Evolutionary conservation across 2,888 invertebrate genomes (phyloP).

Genomic region (Acheta domesticus): DNA sequence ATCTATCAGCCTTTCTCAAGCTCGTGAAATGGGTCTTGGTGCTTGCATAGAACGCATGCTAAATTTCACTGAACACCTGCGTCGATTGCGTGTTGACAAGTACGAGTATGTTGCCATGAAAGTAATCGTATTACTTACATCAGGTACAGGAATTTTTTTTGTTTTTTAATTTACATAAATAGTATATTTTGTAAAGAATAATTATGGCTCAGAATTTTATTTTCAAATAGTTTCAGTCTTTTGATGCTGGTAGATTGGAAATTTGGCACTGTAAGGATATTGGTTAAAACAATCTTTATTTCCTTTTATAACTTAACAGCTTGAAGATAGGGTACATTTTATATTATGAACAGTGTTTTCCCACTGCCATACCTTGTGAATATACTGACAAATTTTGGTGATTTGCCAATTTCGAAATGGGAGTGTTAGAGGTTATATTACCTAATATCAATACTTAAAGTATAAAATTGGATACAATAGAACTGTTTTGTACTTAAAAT

Average conservation of each 20-base stretch:
- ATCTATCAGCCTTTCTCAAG: slow-evolving; percentile 63
- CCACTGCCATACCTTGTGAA: neutral
- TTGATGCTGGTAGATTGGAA: too few relatives aligned
- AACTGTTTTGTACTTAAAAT: too few relatives aligned
- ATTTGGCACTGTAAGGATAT: too few relatives aligned
- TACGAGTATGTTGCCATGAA: slow-evolving; percentile 97
- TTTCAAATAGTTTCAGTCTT: too few relatives aligned
- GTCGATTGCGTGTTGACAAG: slow-evolving; percentile 84
- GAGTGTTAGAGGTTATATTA: too few relatives aligned
- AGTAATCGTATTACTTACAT: slow-evolving; percentile 85
- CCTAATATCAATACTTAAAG: too few relatives aligned
- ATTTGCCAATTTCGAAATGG: too few relatives aligned
- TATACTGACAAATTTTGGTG: neutral
- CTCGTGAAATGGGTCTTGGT: slow-evolving; percentile 69
- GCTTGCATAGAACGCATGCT: slow-evolving; percentile 93
- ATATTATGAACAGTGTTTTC: neutral
- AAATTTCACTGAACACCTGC: slow-evolving; percentile 87
- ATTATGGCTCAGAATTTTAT: too few relatives aligned
- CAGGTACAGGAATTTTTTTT: slow-evolving; percentile 60
- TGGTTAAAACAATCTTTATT: too few relatives aligned
- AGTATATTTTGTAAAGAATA: neutral
- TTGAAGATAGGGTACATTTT: too few relatives aligned
- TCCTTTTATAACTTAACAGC: too few relatives aligned
- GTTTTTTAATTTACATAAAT: neutral
- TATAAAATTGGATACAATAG: too few relatives aligned